Evolutionary conservation across 2,888 invertebrate species (phyloP).

Genomic region (Drosophila fulvimacula): DNA sequence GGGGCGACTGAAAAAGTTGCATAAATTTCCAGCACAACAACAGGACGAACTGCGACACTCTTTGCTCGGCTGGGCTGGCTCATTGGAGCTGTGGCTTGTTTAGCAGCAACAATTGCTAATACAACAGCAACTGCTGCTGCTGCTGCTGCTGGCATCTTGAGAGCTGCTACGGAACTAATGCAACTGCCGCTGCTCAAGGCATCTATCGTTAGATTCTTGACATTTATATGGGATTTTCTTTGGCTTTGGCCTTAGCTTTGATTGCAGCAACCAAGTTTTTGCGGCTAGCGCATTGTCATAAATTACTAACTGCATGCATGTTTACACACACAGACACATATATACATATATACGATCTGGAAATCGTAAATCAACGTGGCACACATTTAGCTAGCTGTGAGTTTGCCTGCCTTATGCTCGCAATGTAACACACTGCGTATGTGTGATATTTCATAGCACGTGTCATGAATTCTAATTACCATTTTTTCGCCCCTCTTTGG

Average conservation of each 20-base stretch:
- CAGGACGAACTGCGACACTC: conserved; percentile 40
- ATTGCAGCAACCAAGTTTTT: conserved; percentile 74
- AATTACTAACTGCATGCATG: conserved; percentile 59
- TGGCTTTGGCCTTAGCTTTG: conserved; percentile 73
- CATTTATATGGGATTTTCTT: conserved; percentile 74
- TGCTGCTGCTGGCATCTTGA: conserved; percentile 39
- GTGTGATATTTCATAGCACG: conserved; percentile 78
- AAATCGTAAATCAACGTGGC: conserved; percentile 74
- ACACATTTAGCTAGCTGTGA: conserved; percentile 50
- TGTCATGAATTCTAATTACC: conserved; percentile 82
- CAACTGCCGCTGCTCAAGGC: conserved; percentile 55
- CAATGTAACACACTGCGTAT: conserved; percentile 63
- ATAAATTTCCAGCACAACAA: conserved; percentile 55
- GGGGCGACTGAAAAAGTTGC: conserved; percentile 56
- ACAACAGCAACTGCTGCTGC: conserved; percentile 37
- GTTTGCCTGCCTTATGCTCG: conserved; percentile 30
- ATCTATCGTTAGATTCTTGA: conserved; percentile 73
- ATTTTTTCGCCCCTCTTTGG: conserved; percentile 47
- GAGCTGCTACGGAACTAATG: conserved; percentile 32
- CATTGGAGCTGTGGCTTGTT: conserved; percentile 64
- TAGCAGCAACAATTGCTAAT: conserved; percentile 34
- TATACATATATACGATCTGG: conserved; percentile 53
- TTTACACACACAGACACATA: neutral
- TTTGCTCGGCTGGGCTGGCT: conserved; percentile 39
- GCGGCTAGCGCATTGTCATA: conserved; percentile 74